Evolutionary conservation across 2,113 vertebrate genomes (phyloP).

Genomic region (Nycticorax nycticorax): DNA sequence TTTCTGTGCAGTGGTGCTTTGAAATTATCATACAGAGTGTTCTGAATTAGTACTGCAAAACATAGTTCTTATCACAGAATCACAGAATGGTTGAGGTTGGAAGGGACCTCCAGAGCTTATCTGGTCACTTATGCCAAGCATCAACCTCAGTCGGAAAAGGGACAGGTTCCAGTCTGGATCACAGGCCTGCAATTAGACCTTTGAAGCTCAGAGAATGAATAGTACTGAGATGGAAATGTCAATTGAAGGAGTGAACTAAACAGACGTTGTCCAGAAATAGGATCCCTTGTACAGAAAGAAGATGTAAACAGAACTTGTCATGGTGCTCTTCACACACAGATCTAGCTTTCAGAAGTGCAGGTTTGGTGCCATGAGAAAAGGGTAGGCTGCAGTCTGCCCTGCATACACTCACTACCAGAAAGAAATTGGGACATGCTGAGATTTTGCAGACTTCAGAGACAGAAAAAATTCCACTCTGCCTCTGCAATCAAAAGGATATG

Average conservation of each 20-base stretch:
- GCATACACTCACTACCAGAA: not conserved
- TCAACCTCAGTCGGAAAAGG: not conserved
- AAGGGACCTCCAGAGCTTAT: not conserved
- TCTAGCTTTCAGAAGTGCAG: not conserved
- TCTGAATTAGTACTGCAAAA: not conserved
- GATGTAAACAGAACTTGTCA: not conserved
- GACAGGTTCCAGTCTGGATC: not conserved
- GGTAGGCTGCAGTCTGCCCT: not conserved
- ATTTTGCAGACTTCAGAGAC: not conserved
- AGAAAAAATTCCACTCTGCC: not conserved
- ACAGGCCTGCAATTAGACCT: not conserved
- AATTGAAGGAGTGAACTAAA: not conserved
- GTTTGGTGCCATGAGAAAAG: not conserved
- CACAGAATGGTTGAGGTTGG: not conserved
- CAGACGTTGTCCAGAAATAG: not conserved
- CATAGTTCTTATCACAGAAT: not conserved
- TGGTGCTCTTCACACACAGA: not conserved
- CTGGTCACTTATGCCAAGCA: not conserved
- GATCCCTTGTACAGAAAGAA: not conserved
- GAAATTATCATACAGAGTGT: not conserved
- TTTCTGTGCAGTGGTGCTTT: not conserved
- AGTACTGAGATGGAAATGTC: not conserved
- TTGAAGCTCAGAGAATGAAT: not conserved
- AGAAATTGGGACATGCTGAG: not conserved
- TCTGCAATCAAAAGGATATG: not conserved